Conservation (phyloP, 1,140 invertebrate genomes). For the Papilio machaon region DNA sequence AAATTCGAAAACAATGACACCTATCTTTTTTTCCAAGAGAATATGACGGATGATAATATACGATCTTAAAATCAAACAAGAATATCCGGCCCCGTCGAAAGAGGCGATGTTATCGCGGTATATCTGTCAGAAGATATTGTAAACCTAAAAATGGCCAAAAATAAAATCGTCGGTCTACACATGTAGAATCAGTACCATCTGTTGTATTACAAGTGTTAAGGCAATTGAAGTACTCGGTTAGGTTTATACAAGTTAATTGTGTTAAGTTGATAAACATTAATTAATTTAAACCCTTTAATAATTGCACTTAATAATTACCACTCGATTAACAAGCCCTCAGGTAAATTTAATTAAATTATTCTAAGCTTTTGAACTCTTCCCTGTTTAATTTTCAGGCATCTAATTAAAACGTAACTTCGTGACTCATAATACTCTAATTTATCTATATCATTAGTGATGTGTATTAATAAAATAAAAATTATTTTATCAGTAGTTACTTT, state of each 20-base stretch:
- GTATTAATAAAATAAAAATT: not conserved
- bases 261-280: not conserved
- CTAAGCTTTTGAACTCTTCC: not conserved
- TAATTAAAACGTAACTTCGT: not conserved
- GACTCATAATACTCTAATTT: not conserved
- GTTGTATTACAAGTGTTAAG: not conserved
- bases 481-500: too few species aligned
- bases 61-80: too few species aligned
- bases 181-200: too few species aligned
- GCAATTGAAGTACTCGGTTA: not conserved
- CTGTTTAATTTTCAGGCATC: slow-evolving; percentile 2
- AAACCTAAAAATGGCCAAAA: too few species aligned
- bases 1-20: too few species aligned
- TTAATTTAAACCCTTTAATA: not conserved
- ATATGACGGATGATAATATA: too few species aligned
- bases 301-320: slow-evolving; percentile 11
- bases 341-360: not conserved
- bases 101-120: too few species aligned
- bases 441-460: not conserved
- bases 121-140: too few species aligned
- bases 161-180: too few species aligned
- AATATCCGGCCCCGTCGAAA: too few species aligned
- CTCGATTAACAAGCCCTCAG: slow-evolving; percentile 4
- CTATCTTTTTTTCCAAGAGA: too few species aligned
- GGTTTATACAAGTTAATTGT: not conserved